These are phyloP conservation scores for Calephelis nemesis DNA, from an alignment of 1,140 invertebrate species.

Conservation along the genomic window DNA sequence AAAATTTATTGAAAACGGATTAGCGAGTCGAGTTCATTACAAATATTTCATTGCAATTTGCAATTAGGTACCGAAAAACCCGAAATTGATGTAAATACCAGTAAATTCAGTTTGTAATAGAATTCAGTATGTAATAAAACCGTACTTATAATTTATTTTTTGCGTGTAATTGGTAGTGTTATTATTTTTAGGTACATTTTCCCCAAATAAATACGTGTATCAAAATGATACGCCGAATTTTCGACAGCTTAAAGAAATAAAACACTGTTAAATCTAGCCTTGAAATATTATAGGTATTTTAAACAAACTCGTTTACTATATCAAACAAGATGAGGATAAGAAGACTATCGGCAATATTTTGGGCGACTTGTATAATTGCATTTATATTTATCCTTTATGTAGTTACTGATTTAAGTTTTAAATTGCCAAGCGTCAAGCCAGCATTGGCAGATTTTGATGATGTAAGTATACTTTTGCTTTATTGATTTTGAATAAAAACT, in stretches of 20 bases:
- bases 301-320: not conserved
- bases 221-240: slow-evolving; percentile 1
- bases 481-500: not conserved
- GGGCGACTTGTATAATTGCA: slow-evolving; percentile 65
- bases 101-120: too few relatives aligned
- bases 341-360: slow-evolving; percentile 67
- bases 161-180: not conserved
- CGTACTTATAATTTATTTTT: too few relatives aligned
- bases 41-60: not conserved
- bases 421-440: slow-evolving; percentile 67
- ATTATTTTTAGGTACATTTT: too few relatives aligned
- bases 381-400: slow-evolving; percentile 73
- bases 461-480: slow-evolving; percentile 46
- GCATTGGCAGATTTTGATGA: slow-evolving; percentile 64
- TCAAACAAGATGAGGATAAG: slow-evolving; percentile 63
- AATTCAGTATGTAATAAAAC: too few relatives aligned
- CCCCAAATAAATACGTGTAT: not conserved
- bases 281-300: not conserved
- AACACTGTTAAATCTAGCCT: not conserved
- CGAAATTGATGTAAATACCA: too few relatives aligned
- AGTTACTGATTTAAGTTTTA: slow-evolving; percentile 69
- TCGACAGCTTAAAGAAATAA: not conserved
- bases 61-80: not conserved
- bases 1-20: too few relatives aligned
- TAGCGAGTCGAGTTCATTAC: too few relatives aligned